Conservation (phyloP, 2,888 invertebrate genomes). For the Cheilosia urbana region DNA sequence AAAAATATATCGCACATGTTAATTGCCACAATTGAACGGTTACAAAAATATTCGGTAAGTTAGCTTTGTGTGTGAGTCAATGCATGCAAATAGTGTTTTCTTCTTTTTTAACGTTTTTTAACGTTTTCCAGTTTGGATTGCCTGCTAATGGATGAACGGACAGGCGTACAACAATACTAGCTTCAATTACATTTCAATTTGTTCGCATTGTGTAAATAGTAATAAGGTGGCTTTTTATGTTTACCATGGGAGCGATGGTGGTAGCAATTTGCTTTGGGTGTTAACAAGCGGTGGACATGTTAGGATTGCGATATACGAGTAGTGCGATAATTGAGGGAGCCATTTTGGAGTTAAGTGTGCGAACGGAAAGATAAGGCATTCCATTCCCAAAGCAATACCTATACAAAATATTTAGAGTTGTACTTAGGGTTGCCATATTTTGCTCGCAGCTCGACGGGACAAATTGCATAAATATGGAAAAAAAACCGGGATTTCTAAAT, state of each 20-base stretch:
- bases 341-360: background rate
- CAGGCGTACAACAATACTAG: background rate
- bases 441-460: too few species aligned
- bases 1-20: constrained; percentile 66
- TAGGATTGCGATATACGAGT: constrained; percentile 39
- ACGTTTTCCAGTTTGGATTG: constrained; percentile 48
- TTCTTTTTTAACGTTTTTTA: constrained; percentile 1
- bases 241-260: background rate
- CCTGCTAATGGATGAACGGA: constrained; percentile 42
- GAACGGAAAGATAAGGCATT: background rate
- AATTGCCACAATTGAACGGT: constrained; percentile 70
- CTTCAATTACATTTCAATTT: constrained; percentile 63
- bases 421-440: too few species aligned
- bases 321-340: constrained; percentile 30
- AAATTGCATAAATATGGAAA: too few species aligned
- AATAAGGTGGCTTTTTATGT: constrained; percentile 2
- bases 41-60: constrained; percentile 34
- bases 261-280: constrained; percentile 17
- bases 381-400: too few species aligned
- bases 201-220: constrained; percentile 27
- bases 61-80: constrained; percentile 34
- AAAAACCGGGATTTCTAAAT: too few species aligned
- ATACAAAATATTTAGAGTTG: background rate
- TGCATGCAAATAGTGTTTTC: constrained; percentile 9
- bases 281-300: constrained; percentile 36